These are phyloP conservation scores for Barnardius zonarius DNA, from an alignment of 2,113 vertebrate genomes.

Conservation along the genomic window DNA sequence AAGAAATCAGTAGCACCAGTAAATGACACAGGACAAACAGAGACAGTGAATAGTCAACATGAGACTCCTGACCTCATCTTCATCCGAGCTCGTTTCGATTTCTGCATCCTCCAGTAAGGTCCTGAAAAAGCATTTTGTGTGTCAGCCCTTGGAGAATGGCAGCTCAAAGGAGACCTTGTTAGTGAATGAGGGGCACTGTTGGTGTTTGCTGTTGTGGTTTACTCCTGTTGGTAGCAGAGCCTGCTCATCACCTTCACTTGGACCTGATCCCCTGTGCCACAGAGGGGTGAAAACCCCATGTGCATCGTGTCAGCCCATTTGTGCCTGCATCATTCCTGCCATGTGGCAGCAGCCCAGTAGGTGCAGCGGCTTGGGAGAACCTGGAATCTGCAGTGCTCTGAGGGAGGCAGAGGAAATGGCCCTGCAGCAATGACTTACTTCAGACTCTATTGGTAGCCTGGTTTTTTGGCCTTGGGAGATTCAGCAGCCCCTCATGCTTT, in stretches of 20 bases:
- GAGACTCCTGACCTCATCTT: slow-evolving; percentile 53
- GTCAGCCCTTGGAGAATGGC: not conserved
- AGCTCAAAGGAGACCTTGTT: not conserved
- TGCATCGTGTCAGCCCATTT: not conserved
- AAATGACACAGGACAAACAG: not conserved
- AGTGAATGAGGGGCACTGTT: not conserved
- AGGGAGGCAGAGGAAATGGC: not conserved
- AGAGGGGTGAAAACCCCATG: not conserved
- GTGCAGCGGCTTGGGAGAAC: not conserved
- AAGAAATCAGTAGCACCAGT: not conserved
- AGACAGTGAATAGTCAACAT: not conserved
- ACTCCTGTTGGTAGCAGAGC: not conserved
- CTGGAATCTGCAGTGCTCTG: not conserved
- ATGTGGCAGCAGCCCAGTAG: not conserved
- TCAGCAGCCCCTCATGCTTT: not conserved
- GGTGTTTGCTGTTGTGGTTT: not conserved
- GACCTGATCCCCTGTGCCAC: not conserved
- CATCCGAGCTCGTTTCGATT: not conserved
- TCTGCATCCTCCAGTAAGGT: not conserved
- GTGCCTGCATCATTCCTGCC: not conserved
- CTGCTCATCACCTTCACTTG: not conserved
- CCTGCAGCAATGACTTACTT: not conserved
- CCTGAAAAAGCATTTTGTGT: slow-evolving; percentile 44
- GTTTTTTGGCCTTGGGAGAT: not conserved
- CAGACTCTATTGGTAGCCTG: not conserved